Conservation (phyloP, 1,140 invertebrate genomes). For the Pinna nobilis region DNA sequence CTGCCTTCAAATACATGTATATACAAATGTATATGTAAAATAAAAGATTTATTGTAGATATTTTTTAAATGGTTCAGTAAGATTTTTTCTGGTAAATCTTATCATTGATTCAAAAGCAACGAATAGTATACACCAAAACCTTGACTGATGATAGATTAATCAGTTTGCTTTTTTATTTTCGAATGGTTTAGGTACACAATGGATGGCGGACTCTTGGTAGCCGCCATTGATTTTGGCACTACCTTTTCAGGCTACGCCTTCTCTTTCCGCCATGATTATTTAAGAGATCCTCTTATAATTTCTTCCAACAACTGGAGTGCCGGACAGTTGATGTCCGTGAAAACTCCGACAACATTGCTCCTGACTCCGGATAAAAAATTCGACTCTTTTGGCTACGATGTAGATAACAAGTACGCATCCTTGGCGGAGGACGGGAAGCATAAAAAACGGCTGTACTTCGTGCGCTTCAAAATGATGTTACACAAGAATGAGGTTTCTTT, state of each 20-base stretch:
- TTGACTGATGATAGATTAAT: too few species aligned
- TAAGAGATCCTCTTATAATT: conserved; percentile 54
- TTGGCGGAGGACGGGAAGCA: conserved; percentile 76
- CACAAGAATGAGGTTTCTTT: neutral
- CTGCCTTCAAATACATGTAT: too few species aligned
- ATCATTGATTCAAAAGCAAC: too few species aligned
- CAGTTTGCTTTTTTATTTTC: too few species aligned
- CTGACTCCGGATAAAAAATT: conserved; percentile 76
- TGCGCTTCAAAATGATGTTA: conserved; percentile 10
- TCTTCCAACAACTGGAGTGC: conserved; percentile 79
- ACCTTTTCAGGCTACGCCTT: conserved; percentile 80
- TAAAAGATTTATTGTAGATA: too few species aligned
- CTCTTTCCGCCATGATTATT: conserved; percentile 76
- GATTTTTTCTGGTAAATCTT: too few species aligned
- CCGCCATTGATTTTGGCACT: conserved; percentile 79
- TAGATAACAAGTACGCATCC: conserved; percentile 77
- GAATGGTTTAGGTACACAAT: too few species aligned
- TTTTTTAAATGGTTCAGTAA: too few species aligned
- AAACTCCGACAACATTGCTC: conserved; percentile 78
- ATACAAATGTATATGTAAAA: too few species aligned
- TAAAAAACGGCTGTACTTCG: conserved; percentile 76
- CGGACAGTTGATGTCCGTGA: conserved; percentile 77
- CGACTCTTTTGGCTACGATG: conserved; percentile 78
- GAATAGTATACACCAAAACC: too few species aligned
- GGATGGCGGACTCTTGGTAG: conserved; percentile 68